phyloP scores from a whole-genome alignment of 2,113 vertebrate species.

The Hipposideros armiger region DNA sequence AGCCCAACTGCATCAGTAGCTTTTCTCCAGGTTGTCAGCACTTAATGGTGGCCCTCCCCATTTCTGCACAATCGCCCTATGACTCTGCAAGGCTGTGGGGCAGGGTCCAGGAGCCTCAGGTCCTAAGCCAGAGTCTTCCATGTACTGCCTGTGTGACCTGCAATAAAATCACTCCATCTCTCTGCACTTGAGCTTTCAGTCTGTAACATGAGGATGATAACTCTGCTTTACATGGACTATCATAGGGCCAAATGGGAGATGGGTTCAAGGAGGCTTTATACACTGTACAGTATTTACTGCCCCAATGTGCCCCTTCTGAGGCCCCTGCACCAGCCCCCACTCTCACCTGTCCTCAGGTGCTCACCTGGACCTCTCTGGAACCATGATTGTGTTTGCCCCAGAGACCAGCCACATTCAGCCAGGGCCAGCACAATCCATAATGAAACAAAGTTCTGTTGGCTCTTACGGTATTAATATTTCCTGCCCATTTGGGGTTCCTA shows the following conservation, averaged over 20 bases:
- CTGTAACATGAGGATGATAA: background rate
- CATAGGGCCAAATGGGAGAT: background rate
- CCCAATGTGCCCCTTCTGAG: background rate
- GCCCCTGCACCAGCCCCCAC: rapidly evolving
- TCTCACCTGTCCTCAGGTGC: background rate
- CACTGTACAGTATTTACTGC: too few species aligned
- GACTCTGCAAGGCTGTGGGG: too few species aligned
- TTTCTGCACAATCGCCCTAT: background rate
- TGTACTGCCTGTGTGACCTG: background rate
- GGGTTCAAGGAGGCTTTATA: background rate
- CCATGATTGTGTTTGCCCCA: background rate
- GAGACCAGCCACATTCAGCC: background rate
- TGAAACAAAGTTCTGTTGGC: background rate
- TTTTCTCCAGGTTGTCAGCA: background rate
- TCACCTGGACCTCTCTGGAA: background rate
- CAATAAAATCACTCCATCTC: background rate
- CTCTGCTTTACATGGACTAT: background rate
- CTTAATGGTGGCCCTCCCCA: too few species aligned
- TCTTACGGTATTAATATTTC: too few species aligned
- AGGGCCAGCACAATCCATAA: background rate
- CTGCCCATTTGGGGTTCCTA: background rate
- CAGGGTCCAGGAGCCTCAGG: background rate
- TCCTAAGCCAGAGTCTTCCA: background rate
- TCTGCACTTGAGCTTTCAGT: background rate
- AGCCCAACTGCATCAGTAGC: background rate